These are phyloP conservation scores for Neodon shergylaensis DNA, from an alignment of 2,113 vertebrate genomes.

Conservation along the genomic window DNA sequence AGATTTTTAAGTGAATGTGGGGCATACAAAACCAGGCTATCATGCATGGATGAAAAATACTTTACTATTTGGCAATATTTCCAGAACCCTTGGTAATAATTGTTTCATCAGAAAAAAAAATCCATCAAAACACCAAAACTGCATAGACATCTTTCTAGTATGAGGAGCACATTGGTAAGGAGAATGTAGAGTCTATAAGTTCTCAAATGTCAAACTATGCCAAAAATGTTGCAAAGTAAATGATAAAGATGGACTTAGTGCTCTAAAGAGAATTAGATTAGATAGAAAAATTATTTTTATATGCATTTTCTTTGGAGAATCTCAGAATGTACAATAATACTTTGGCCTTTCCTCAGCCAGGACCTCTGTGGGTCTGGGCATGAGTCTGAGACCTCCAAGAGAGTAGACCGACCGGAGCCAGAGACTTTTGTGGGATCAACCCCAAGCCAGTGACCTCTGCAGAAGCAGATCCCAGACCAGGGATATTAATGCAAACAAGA, in stretches of 20 bases:
- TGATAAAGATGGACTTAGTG: not conserved
- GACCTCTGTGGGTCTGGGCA: no score
- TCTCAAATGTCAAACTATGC: constrained; percentile 41
- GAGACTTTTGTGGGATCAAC: no score
- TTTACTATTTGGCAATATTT: not conserved
- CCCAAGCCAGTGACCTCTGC: no score
- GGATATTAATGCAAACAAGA: no score
- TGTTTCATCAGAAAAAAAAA: not conserved
- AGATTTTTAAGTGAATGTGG: not conserved
- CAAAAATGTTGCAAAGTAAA: not conserved
- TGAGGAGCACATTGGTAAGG: not conserved
- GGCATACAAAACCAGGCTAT: not conserved
- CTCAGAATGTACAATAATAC: not conserved
- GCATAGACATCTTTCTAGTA: not conserved
- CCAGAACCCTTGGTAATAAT: not conserved
- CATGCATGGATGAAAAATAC: no score
- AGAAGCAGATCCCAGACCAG: no score
- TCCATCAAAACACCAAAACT: not conserved
- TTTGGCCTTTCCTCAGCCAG: not conserved
- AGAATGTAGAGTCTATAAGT: not conserved
- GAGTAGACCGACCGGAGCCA: no score
- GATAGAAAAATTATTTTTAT: not conserved
- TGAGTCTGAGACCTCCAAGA: no score
- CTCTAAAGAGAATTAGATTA: not conserved
- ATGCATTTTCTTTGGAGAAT: not conserved